Percentiles rank a stretch among this genome's conserved stretches.
These are phyloP conservation scores for Hippopotamus amphibius DNA, from an alignment of 2,113 vertebrate species.

Conservation along the genomic window DNA sequence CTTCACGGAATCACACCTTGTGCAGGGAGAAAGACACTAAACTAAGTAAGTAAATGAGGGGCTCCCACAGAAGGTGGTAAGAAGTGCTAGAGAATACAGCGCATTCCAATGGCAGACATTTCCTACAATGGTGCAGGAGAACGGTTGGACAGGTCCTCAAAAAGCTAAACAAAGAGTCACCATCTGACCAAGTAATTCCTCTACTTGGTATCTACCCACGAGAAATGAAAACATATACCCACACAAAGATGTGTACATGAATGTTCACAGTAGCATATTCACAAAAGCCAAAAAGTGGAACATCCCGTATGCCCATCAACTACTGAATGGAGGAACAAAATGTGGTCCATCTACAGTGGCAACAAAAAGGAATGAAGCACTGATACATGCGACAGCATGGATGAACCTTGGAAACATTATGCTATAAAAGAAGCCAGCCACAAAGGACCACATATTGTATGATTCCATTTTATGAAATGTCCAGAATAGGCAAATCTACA, in stretches of 20 bases:
- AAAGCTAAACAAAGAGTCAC: neutral
- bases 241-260: neutral
- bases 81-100: neutral
- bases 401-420: neutral
- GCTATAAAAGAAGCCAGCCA: neutral
- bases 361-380: neutral
- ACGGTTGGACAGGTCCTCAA: neutral
- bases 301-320: neutral
- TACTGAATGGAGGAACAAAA: neutral
- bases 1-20: accelerated
- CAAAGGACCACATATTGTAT: neutral
- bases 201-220: neutral
- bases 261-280: neutral
- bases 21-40: neutral
- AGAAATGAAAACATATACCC: neutral
- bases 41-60: neutral
- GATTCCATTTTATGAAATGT: neutral
- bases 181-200: neutral
- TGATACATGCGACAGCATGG: too few relatives aligned
- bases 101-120: neutral
- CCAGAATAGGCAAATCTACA: neutral
- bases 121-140: neutral
- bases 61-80: neutral
- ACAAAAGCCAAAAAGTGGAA: neutral
- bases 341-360: neutral